Conservation (phyloP, 2,797 vertebrate species). For the Sebastes baramenuke region DNA sequence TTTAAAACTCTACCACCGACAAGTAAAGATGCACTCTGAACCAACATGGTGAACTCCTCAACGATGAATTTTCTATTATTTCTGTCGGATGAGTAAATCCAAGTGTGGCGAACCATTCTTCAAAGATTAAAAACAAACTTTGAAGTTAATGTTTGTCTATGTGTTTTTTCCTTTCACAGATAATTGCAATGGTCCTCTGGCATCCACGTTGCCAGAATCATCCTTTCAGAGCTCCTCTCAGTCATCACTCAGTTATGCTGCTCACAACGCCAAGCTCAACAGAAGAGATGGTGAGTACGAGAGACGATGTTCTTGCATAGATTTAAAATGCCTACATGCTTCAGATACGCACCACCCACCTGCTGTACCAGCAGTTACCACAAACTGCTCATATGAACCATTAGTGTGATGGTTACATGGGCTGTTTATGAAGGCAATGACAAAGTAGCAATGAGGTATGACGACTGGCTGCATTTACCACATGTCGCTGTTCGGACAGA, state of each 20-base stretch:
- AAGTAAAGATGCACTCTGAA: constrained; percentile 48
- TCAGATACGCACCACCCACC: background rate
- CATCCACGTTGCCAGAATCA: constrained; percentile 84
- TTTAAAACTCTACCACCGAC: constrained; percentile 43
- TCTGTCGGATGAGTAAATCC: constrained; percentile 1
- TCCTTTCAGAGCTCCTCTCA: constrained; percentile 94
- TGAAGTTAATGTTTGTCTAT: background rate
- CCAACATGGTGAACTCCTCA: constrained; percentile 26
- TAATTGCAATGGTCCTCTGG: constrained; percentile 90
- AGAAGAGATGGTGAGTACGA: constrained; percentile 91
- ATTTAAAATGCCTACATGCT: background rate
- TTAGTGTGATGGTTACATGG: background rate
- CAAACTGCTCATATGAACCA: background rate
- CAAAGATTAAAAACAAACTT: background rate
- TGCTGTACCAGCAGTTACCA: background rate
- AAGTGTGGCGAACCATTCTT: background rate
- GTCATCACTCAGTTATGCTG: constrained; percentile 87
- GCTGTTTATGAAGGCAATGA: background rate
- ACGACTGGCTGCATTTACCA: background rate
- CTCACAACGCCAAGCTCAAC: constrained; percentile 92
- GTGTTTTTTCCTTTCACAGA: constrained; percentile 79
- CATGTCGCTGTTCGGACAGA: background rate
- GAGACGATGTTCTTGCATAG: background rate
- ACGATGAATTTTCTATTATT: constrained; percentile 23
- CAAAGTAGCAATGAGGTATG: background rate